A percentile compares a stretch with the other conserved stretches of the same genome.
Evolutionary conservation across 1,140 invertebrate species (phyloP).

Genomic region (Bombus soroeensis): DNA sequence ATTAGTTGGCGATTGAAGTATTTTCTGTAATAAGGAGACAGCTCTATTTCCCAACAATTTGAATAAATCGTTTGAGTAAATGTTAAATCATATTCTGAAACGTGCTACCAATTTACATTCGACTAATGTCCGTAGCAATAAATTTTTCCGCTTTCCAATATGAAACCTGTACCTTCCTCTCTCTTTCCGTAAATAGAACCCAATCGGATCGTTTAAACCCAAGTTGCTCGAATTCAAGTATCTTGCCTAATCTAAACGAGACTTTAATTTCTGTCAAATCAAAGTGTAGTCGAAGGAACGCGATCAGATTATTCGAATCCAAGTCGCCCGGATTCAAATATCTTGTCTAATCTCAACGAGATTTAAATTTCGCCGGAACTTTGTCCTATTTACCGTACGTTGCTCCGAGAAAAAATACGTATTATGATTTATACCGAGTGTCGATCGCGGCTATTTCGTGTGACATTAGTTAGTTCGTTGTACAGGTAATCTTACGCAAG

Average conservation of each 20-base stretch:
- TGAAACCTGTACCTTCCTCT: too few species aligned
- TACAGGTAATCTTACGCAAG: constrained; percentile 58
- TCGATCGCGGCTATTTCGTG: constrained; percentile 21
- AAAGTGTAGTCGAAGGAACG: not conserved
- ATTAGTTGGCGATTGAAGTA: too few species aligned
- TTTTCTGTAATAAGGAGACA: not conserved
- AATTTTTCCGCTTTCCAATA: too few species aligned
- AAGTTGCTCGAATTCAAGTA: too few species aligned
- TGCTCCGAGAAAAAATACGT: not conserved
- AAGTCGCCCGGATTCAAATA: not conserved
- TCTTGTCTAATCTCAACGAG: not conserved
- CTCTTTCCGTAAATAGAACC: too few species aligned
- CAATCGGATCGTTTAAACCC: too few species aligned
- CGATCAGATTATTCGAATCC: not conserved
- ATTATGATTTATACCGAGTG: constrained; percentile 19
- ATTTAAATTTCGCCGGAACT: not conserved
- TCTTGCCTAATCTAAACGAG: too few species aligned
- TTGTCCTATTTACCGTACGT: not conserved
- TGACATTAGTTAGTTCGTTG: constrained; percentile 50
- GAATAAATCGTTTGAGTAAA: not conserved
- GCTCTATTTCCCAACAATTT: not conserved
- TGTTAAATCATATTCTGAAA: not conserved
- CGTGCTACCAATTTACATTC: too few species aligned
- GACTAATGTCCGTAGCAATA: too few species aligned
- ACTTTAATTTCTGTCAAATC: not conserved